A percentile compares a stretch with the other conserved stretches of the same genome.
These are phyloP conservation scores for Silurus glanis DNA, from an alignment of 2,113 vertebrate genomes.

Conservation along the genomic window DNA sequence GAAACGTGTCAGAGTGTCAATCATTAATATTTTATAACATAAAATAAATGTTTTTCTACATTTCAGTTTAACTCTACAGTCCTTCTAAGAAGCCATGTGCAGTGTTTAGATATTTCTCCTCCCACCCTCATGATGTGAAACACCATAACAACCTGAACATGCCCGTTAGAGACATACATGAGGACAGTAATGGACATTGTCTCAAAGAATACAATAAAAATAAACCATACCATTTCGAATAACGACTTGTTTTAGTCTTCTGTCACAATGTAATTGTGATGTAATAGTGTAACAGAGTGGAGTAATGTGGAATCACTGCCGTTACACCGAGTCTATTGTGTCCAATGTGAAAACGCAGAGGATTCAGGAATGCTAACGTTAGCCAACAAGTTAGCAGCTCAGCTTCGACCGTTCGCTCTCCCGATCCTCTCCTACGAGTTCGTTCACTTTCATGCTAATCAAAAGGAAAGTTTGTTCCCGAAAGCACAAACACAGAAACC, in stretches of 20 bases:
- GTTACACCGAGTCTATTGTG: not conserved
- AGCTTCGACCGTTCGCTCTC: not conserved
- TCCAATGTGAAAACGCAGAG: not conserved
- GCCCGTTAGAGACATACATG: not conserved
- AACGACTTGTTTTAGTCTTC: not conserved
- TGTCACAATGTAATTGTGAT: not conserved
- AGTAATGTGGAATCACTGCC: not conserved
- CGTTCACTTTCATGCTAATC: not conserved
- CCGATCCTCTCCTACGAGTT: not conserved
- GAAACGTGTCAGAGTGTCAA: not conserved
- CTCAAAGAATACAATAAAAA: not conserved
- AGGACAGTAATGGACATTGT: not conserved
- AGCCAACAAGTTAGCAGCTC: constrained; percentile 14
- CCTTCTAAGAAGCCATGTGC: not conserved
- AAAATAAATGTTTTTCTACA: not conserved
- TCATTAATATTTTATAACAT: not conserved
- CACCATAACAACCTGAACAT: not conserved
- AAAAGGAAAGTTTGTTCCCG: not conserved
- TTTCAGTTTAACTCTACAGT: not conserved
- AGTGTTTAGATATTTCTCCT: not conserved
- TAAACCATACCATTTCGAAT: not conserved
- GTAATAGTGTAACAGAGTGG: no score
- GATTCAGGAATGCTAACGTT: not conserved
- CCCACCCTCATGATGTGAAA: not conserved
- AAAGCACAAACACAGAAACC: not conserved